These are phyloP conservation scores for Apolygus lucorum DNA, from an alignment of 1,140 invertebrate species.

Conservation along the genomic window DNA sequence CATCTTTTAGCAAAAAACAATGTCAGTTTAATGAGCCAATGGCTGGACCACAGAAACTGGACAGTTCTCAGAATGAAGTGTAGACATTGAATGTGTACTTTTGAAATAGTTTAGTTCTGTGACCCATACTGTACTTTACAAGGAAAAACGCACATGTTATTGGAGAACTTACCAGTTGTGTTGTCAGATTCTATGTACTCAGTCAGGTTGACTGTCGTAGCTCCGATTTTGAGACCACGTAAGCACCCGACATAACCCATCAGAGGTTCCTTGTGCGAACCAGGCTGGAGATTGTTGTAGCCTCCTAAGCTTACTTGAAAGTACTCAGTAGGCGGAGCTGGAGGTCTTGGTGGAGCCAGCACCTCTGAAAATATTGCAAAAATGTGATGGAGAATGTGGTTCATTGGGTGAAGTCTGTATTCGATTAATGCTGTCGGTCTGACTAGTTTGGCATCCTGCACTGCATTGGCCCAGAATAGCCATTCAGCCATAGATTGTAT, in stretches of 20 bases:
- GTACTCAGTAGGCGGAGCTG: slow-evolving; percentile 71
- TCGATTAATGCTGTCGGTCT: too few relatives aligned
- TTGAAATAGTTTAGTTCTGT: too few relatives aligned
- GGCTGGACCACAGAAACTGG: too few relatives aligned
- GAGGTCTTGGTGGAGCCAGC: slow-evolving; percentile 70
- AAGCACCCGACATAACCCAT: slow-evolving; percentile 78
- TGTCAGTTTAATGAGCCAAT: not conserved
- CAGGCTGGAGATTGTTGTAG: slow-evolving; percentile 61
- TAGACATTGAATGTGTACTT: too few relatives aligned
- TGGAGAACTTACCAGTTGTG: slow-evolving; percentile 50
- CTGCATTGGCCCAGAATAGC: too few relatives aligned
- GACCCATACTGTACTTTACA: not conserved
- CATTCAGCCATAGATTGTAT: too few relatives aligned
- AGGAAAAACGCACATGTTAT: not conserved
- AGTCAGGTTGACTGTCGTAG: slow-evolving; percentile 65
- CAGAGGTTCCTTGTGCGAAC: slow-evolving; percentile 49
- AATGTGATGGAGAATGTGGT: too few relatives aligned
- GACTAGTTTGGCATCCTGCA: too few relatives aligned
- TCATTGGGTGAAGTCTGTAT: too few relatives aligned
- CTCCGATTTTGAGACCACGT: slow-evolving; percentile 76
- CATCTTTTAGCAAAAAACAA: not conserved
- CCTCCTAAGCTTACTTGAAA: slow-evolving; percentile 84
- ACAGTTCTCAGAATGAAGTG: too few relatives aligned
- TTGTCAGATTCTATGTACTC: slow-evolving; percentile 58
- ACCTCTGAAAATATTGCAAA: slow-evolving; percentile 69